Percentiles rank a stretch among this genome's conserved stretches.
These are phyloP conservation scores for Glandiceps talaboti DNA, from an alignment of 53 echinoderm and acorn worm species.

Conservation along the genomic window DNA sequence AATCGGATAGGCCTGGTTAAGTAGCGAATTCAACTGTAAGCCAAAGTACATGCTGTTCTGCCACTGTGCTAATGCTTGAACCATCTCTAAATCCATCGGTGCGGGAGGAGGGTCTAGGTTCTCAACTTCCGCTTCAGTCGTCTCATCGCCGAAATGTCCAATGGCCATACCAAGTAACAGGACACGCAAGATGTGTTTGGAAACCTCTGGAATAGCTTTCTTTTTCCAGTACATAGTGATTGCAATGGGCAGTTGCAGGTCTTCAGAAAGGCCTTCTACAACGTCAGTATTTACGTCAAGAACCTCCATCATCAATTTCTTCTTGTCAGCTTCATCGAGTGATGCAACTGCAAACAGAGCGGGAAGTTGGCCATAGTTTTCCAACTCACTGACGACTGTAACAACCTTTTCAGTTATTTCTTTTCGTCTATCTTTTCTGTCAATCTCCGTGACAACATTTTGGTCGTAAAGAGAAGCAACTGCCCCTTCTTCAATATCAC, in stretches of 20 bases:
- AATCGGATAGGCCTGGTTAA: constrained; percentile 26
- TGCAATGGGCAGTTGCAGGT: constrained; percentile 27
- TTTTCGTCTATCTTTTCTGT: too few relatives aligned
- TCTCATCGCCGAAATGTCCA: neutral
- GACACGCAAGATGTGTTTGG: constrained; percentile 19
- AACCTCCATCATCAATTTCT: constrained; percentile 4
- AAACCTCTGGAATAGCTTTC: constrained; percentile 21
- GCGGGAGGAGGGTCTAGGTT: neutral
- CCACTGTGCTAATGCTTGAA: constrained; percentile 66
- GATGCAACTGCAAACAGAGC: constrained; percentile 19
- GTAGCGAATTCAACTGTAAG: constrained; percentile 38
- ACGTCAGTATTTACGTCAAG: constrained; percentile 2
- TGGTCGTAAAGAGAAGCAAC: neutral
- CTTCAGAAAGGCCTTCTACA: constrained; percentile 11
- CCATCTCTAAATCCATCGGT: neutral
- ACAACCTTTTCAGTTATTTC: neutral
- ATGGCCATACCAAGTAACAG: constrained; percentile 24
- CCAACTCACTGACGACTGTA: constrained; percentile 11
- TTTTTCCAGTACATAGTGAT: constrained; percentile 35
- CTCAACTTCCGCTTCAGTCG: neutral
- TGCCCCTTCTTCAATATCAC: neutral
- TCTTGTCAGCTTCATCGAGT: constrained; percentile 17
- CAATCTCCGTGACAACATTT: neutral
- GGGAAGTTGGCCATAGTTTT: constrained; percentile 22
- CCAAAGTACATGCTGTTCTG: constrained; percentile 33